Evolutionary conservation across 2,888 invertebrate genomes (phyloP).

Genomic region (Dryadula phaetusa): DNA sequence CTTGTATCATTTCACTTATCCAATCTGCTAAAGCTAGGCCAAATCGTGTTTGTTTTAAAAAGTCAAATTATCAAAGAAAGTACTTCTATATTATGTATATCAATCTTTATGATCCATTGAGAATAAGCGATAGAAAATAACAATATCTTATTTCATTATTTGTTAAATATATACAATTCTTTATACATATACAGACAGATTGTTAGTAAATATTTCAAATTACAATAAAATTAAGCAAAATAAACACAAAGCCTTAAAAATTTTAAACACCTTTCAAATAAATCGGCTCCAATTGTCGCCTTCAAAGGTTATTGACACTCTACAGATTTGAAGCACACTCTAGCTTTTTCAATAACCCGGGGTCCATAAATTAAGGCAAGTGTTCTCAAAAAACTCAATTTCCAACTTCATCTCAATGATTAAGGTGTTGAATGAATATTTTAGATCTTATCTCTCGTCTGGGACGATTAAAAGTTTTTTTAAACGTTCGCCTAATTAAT

Average conservation of each 20-base stretch:
- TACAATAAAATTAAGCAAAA: not conserved
- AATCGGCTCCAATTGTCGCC: slow-evolving; percentile 42
- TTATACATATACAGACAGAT: not conserved
- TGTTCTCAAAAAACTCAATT: slow-evolving; percentile 51
- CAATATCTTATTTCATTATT: too few relatives aligned
- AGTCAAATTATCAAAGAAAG: too few relatives aligned
- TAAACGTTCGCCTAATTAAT: not conserved
- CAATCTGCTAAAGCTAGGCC: too few relatives aligned
- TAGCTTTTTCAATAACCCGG: slow-evolving; percentile 52
- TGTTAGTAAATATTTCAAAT: not conserved
- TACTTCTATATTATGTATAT: too few relatives aligned
- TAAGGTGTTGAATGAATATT: slow-evolving; percentile 44
- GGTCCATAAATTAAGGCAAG: slow-evolving; percentile 54
- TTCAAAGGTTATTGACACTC: slow-evolving; percentile 40
- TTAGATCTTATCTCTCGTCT: slow-evolving; percentile 27
- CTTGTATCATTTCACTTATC: too few relatives aligned
- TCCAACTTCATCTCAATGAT: slow-evolving; percentile 47
- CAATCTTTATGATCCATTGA: too few relatives aligned
- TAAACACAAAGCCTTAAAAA: not conserved
- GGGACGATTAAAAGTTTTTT: slow-evolving; percentile 32
- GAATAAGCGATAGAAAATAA: too few relatives aligned
- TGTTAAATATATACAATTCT: too few relatives aligned
- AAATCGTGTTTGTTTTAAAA: too few relatives aligned
- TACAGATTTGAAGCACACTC: slow-evolving; percentile 40
- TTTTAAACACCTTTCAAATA: slow-evolving; percentile 19